phyloP scores from a whole-genome alignment of 1,140 invertebrate species.

The Propsilocerus akamusi region DNA sequence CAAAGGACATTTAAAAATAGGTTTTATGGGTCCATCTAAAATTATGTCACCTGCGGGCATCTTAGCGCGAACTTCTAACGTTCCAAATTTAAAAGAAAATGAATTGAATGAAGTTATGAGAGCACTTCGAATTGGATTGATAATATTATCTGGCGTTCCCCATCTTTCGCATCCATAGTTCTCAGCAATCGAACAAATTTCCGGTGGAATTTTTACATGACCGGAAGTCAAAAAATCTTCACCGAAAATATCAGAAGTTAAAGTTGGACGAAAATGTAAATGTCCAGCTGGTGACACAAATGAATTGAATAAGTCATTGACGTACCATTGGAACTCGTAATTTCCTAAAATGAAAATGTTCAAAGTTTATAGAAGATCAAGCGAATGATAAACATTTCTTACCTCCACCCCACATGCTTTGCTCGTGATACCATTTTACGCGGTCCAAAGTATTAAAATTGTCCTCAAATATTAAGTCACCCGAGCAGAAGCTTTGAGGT shows the following conservation, averaged over 20 bases:
- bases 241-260: conserved; percentile 29
- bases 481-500: conserved; percentile 23
- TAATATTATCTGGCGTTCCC: conserved; percentile 24
- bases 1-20: no score
- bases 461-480: conserved; percentile 41
- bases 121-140: conserved; percentile 41
- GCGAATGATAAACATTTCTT: no score
- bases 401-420: conserved; percentile 42
- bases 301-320: conserved; percentile 30
- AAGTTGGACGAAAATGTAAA: conserved; percentile 27
- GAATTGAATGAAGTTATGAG: conserved; percentile 32
- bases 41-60: conserved; percentile 49
- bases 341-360: conserved; percentile 20
- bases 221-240: conserved; percentile 15
- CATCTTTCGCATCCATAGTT: conserved; percentile 27
- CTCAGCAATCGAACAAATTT: conserved; percentile 35
- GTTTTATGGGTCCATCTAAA: no score
- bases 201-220: background rate
- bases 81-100: conserved; percentile 41
- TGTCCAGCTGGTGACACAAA: conserved; percentile 20
- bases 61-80: conserved; percentile 42
- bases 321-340: conserved; percentile 36
- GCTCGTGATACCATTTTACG: conserved; percentile 44
- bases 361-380: no score
- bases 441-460: conserved; percentile 39